A percentile compares a stretch with the other conserved stretches of the same genome.
These are phyloP conservation scores for Spisula subtruncata DNA, from an alignment of 2,888 invertebrate genomes.

Conservation along the genomic window DNA sequence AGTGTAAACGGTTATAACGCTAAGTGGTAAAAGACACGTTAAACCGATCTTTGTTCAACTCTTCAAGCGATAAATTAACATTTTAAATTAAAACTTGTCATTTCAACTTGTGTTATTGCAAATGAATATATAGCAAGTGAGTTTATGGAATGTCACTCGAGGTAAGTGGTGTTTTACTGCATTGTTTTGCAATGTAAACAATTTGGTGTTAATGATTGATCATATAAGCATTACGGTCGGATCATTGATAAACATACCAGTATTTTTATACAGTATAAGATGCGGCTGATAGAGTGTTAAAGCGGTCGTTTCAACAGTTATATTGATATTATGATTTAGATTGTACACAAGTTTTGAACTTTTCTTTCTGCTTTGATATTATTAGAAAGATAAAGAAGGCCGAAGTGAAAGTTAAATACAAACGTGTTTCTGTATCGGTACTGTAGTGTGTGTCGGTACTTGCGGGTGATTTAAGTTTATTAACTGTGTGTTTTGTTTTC, in stretches of 20 bases:
- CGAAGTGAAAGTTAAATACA: background rate
- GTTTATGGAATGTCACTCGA: slow-evolving; percentile 39
- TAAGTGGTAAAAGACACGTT: slow-evolving; percentile 73
- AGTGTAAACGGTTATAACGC: slow-evolving; percentile 72
- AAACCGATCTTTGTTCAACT: slow-evolving; percentile 68
- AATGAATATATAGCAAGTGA: slow-evolving; percentile 12
- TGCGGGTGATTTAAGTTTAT: no score
- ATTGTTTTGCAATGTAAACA: slow-evolving; percentile 55
- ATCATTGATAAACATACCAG: slow-evolving; percentile 66
- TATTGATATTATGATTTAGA: background rate
- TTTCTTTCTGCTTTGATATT: background rate
- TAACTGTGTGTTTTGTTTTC: no score
- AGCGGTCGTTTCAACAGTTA: slow-evolving; percentile 22
- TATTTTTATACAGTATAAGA: slow-evolving; percentile 53
- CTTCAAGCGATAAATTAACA: slow-evolving; percentile 50
- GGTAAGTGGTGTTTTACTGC: slow-evolving; percentile 59
- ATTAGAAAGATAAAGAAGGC: background rate
- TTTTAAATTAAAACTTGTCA: slow-evolving; percentile 46
- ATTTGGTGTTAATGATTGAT: slow-evolving; percentile 54
- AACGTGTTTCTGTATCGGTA: no score
- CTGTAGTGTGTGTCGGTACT: no score
- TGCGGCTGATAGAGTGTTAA: slow-evolving; percentile 45
- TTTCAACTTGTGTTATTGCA: slow-evolving; percentile 30
- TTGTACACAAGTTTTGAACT: slow-evolving; percentile 1
- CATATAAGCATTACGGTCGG: slow-evolving; percentile 42